A percentile compares a stretch with the other conserved stretches of the same genome.
phyloP scores from a whole-genome alignment of 2,113 vertebrate species.

The Salvelinus fontinalis region DNA sequence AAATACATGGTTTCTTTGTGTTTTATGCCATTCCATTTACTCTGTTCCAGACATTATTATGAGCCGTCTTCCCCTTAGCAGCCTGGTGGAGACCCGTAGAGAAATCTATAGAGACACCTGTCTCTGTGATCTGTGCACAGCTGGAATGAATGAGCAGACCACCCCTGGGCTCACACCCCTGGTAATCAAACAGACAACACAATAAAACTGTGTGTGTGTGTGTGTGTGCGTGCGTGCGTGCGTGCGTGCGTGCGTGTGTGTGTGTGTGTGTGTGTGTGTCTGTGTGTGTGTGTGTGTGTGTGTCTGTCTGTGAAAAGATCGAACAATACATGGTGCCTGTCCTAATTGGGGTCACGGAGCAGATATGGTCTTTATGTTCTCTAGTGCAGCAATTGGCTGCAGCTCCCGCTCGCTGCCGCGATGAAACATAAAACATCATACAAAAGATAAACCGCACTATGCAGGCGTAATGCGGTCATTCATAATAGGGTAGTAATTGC shows the following conservation, averaged over 20 bases:
- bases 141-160: not conserved
- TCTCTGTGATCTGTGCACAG: slow-evolving; percentile 3
- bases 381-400: not conserved
- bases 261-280: no score
- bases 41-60: no score
- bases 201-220: no score
- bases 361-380: not conserved
- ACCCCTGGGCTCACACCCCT: no score
- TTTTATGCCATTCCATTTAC: no score
- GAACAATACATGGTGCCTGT: not conserved
- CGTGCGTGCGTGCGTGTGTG: no score
- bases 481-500: no score
- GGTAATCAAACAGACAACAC: no score
- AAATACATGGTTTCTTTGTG: no score
- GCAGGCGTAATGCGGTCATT: not conserved
- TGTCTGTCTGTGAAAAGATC: not conserved
- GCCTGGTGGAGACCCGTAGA: no score
- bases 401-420: not conserved
- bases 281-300: no score
- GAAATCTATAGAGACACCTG: not conserved
- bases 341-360: not conserved
- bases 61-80: no score
- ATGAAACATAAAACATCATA: not conserved
- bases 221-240: not conserved
- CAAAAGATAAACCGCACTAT: not conserved